Evolutionary conservation across 2,797 vertebrate genomes (phyloP).

Genomic region (Chromis chromis): DNA sequence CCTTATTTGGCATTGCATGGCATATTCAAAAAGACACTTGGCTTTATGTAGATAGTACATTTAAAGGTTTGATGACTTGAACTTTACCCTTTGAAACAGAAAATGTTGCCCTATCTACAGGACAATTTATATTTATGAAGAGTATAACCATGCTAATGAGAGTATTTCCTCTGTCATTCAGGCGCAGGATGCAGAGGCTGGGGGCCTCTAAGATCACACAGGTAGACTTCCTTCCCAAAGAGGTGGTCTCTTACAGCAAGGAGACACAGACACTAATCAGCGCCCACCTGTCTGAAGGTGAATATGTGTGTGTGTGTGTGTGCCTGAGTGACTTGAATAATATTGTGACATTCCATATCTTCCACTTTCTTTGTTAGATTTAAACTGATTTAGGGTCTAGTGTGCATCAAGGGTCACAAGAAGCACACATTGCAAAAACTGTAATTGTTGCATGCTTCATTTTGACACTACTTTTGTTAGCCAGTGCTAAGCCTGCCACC

Average conservation of each 20-base stretch:
- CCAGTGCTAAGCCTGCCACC: constrained; percentile 63
- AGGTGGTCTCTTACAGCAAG: constrained; percentile 95
- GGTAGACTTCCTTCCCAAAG: constrained; percentile 95
- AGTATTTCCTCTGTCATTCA: constrained; percentile 65
- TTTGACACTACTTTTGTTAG: constrained; percentile 55
- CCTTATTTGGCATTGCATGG: constrained; percentile 29
- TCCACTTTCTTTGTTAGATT: constrained; percentile 1
- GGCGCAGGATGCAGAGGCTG: constrained; percentile 91
- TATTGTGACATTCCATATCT: constrained; percentile 6
- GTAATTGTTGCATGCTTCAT: constrained; percentile 58
- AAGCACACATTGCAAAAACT: constrained; percentile 47
- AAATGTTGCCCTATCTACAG: background rate
- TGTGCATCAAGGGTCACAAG: constrained; percentile 19
- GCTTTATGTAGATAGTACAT: constrained; percentile 1
- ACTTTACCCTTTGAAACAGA: background rate
- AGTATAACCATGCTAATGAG: constrained; percentile 8
- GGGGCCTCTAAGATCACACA: constrained; percentile 96
- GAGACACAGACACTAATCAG: constrained; percentile 95
- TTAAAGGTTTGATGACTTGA: background rate
- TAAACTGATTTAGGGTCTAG: constrained; percentile 15
- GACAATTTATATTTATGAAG: background rate
- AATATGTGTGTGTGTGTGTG: constrained; percentile 26
- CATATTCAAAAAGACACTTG: background rate
- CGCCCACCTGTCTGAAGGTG: constrained; percentile 94
- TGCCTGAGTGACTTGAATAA: constrained; percentile 3